Conservation (phyloP, 2,888 invertebrate species). For the Anticlea derivata region DNA sequence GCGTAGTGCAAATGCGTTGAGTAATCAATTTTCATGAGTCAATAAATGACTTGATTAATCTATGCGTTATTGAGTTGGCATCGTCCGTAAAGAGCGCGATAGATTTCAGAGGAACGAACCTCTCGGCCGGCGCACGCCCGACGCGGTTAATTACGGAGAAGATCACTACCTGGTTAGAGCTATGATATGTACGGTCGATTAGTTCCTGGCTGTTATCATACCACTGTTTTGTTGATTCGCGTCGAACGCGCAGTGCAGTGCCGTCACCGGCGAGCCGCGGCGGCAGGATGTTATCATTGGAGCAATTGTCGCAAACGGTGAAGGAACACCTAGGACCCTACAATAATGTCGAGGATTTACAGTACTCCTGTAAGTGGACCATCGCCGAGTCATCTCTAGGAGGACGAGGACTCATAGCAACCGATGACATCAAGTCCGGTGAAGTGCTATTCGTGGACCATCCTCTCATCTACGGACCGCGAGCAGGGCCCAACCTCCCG, state of each 20-base stretch:
- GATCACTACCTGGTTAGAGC: slow-evolving; percentile 61
- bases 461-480: slow-evolving; percentile 88
- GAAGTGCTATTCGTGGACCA: slow-evolving; percentile 89
- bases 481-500: slow-evolving; percentile 78
- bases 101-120: slow-evolving; percentile 55
- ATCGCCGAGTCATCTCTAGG: slow-evolving; percentile 84
- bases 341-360: slow-evolving; percentile 49
- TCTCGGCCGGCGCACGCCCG: slow-evolving; percentile 57
- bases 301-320: slow-evolving; percentile 76
- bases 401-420: slow-evolving; percentile 89
- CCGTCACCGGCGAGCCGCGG: slow-evolving; percentile 66
- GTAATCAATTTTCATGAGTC: slow-evolving; percentile 30
- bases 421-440: slow-evolving; percentile 85
- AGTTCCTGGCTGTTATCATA: slow-evolving; percentile 71
- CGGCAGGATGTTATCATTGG: slow-evolving; percentile 81
- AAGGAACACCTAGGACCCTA: slow-evolving; percentile 71
- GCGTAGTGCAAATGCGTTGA: slow-evolving; percentile 32
- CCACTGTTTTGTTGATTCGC: slow-evolving; percentile 70
- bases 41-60: slow-evolving; percentile 52
- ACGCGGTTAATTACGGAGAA: slow-evolving; percentile 65
- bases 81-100: slow-evolving; percentile 59
- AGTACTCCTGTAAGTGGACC: slow-evolving; percentile 80
- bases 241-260: slow-evolving; percentile 73
- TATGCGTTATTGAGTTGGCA: slow-evolving; percentile 63
- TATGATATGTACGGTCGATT: slow-evolving; percentile 60